Evolutionary conservation across 2,797 vertebrate species (phyloP).

Genomic region (Malurus leucopterus): DNA sequence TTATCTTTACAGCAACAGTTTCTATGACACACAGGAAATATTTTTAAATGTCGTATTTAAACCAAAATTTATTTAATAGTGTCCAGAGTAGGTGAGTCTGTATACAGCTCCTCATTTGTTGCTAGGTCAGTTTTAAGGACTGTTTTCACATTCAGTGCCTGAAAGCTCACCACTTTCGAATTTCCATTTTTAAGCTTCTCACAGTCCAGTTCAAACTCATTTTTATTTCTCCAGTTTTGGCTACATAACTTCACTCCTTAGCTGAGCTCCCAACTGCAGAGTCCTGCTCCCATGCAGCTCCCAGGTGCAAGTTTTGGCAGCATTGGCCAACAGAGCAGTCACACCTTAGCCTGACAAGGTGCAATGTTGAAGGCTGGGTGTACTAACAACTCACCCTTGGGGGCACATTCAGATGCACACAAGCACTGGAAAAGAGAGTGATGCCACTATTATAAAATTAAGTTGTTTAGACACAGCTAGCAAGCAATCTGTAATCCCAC

Average conservation of each 20-base stretch:
- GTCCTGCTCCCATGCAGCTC: not conserved
- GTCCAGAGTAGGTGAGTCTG: not conserved
- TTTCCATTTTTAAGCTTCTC: constrained; percentile 15
- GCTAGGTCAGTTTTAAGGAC: not conserved
- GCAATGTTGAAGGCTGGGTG: not conserved
- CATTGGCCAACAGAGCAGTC: not conserved
- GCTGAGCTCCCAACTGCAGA: not conserved
- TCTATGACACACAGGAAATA: not conserved
- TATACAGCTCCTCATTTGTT: not conserved
- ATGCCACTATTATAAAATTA: not conserved
- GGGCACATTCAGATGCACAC: not conserved
- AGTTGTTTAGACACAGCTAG: not conserved
- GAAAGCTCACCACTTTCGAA: not conserved
- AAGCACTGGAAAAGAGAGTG: not conserved
- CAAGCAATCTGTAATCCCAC: not conserved
- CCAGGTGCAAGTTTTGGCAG: constrained; percentile 25
- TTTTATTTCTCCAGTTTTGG: constrained; percentile 41
- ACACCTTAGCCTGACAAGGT: not conserved
- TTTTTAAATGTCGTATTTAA: not conserved
- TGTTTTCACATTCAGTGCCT: not conserved
- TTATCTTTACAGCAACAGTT: not conserved
- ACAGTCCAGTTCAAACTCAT: not conserved
- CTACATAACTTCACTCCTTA: constrained; percentile 1
- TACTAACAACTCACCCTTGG: not conserved
- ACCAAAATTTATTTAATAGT: not conserved